phyloP scores from a whole-genome alignment of 1,140 invertebrate species.

The Ephestia elutella region DNA sequence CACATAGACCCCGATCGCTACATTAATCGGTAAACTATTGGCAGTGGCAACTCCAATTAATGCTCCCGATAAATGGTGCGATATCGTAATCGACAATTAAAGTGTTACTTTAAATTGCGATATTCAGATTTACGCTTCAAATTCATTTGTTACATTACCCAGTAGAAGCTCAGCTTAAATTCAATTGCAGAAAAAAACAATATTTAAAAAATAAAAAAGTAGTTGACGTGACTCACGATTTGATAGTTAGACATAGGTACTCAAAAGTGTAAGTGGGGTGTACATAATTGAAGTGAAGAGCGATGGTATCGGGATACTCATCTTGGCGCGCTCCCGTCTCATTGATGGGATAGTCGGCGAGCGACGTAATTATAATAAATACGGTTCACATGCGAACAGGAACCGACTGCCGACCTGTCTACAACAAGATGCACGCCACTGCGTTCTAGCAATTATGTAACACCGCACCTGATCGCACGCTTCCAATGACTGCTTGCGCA shows the following conservation, averaged over 20 bases:
- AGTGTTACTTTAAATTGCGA: not conserved
- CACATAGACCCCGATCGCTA: slow-evolving; percentile 40
- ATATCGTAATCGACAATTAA: slow-evolving; percentile 17
- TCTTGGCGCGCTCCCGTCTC: slow-evolving; percentile 25
- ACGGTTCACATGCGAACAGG: slow-evolving; percentile 45
- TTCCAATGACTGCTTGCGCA: not conserved
- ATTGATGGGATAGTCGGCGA: slow-evolving; percentile 32
- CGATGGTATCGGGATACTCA: slow-evolving; percentile 27
- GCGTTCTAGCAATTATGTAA: slow-evolving; percentile 45
- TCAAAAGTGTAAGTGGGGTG: slow-evolving; percentile 19
- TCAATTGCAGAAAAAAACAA: not conserved
- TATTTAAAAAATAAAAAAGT: not conserved
- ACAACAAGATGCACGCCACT: slow-evolving; percentile 29
- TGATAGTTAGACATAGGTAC: slow-evolving; percentile 10
- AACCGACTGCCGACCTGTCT: slow-evolving; percentile 31
- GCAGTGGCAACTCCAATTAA: slow-evolving; percentile 46
- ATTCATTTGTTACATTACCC: not conserved
- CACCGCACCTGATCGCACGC: slow-evolving; percentile 18
- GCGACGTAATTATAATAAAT: slow-evolving; percentile 62
- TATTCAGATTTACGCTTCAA: not conserved
- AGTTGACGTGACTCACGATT: slow-evolving; percentile 4
- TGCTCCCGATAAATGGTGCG: slow-evolving; percentile 27
- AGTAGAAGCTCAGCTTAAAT: not conserved
- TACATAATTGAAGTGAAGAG: slow-evolving; percentile 22
- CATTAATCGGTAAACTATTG: slow-evolving; percentile 56